A percentile compares a stretch with the other conserved stretches of the same genome.
phyloP scores from a whole-genome alignment of 2,888 invertebrate genomes.

The Therioaphis trifolii region DNA sequence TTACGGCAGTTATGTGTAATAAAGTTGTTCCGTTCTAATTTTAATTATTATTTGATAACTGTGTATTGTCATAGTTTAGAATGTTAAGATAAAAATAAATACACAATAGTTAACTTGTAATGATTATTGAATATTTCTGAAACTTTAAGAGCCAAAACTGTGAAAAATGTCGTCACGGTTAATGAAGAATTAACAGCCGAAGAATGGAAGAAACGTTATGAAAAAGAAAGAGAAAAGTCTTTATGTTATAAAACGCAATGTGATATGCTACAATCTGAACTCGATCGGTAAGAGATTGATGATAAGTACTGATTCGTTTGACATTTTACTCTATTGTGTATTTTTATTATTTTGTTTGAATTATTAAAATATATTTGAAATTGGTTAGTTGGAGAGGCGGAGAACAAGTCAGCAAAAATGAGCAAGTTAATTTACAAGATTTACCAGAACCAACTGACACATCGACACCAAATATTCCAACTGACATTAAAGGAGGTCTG shows the following conservation, averaged over 20 bases:
- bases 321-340: background rate
- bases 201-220: conserved; percentile 99
- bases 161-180: conserved; percentile 99
- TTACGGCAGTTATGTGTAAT: too few species aligned
- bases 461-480: conserved; percentile 77
- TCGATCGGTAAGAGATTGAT: conserved; percentile 72
- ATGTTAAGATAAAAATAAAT: too few species aligned
- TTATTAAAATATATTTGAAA: background rate
- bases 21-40: too few species aligned
- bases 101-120: too few species aligned
- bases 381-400: conserved; percentile 85
- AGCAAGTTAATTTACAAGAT: conserved; percentile 81
- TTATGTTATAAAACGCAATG: conserved; percentile 89
- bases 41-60: too few species aligned
- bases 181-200: conserved; percentile 99
- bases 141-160: conserved; percentile 87
- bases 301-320: background rate
- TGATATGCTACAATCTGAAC: conserved; percentile 90
- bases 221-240: conserved; percentile 97
- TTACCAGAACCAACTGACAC: conserved; percentile 77
- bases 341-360: background rate
- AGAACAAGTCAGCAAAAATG: conserved; percentile 88
- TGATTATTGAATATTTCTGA: too few species aligned
- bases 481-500: conserved; percentile 48
- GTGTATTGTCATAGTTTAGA: too few species aligned